A percentile compares a stretch with the other conserved stretches of the same genome.
Evolutionary conservation across 37 sponge, comb jelly and placozoan genomes (phyloP).

Genomic region (Ephydatia muelleri): DNA sequence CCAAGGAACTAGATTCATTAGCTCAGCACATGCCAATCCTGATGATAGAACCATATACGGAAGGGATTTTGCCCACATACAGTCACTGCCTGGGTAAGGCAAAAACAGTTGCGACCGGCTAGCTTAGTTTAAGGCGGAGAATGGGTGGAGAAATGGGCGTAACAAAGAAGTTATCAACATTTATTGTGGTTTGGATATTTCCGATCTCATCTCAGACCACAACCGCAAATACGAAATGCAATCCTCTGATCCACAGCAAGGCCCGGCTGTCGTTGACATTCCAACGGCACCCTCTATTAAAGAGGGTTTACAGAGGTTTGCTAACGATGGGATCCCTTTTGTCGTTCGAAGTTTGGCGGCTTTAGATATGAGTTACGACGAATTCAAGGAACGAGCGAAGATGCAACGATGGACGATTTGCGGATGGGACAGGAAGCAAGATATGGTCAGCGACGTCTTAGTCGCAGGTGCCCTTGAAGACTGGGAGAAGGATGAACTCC

Average conservation of each 20-base stretch:
- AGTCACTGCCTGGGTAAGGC: too few species aligned
- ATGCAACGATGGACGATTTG: not conserved
- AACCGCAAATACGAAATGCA: too few species aligned
- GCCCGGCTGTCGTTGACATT: not conserved
- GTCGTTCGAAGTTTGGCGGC: not conserved
- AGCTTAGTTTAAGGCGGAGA: too few species aligned
- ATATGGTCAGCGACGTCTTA: not conserved
- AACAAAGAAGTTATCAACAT: too few species aligned
- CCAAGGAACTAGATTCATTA: too few species aligned
- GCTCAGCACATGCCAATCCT: too few species aligned
- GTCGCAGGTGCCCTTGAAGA: not conserved
- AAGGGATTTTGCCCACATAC: too few species aligned
- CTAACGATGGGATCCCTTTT: not conserved
- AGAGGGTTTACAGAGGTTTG: not conserved
- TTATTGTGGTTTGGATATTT: too few species aligned
- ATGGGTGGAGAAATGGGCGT: too few species aligned
- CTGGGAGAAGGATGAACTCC: not conserved
- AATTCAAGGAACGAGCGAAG: not conserved
- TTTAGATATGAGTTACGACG: not conserved
- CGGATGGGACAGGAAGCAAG: not conserved
- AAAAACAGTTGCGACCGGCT: too few species aligned
- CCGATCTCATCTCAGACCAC: too few species aligned
- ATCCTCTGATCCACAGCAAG: constrained; percentile 1
- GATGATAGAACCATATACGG: too few species aligned
- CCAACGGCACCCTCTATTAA: not conserved